These are phyloP conservation scores for Mesochorus sp. DNA, from an alignment of 2,888 invertebrate species.

Conservation along the genomic window DNA sequence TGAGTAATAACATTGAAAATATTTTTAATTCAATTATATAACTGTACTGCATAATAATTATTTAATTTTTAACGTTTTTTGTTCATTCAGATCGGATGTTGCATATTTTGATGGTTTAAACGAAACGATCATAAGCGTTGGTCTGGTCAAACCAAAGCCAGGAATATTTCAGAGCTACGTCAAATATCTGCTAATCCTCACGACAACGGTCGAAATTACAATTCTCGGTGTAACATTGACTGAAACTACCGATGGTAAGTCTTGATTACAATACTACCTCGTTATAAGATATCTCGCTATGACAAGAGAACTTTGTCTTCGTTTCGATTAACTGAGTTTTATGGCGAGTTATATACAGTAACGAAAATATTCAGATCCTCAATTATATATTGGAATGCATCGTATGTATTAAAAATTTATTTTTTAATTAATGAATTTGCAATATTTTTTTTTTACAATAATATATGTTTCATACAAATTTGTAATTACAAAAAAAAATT, in stretches of 20 bases:
- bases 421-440: constrained; percentile 70
- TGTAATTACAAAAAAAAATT: too few species aligned
- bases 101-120: constrained; percentile 98
- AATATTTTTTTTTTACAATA: too few species aligned
- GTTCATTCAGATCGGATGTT: constrained; percentile 89
- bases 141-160: constrained; percentile 93
- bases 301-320: background rate
- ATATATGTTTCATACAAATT: too few species aligned
- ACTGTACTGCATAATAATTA: background rate
- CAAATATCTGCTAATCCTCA: constrained; percentile 94
- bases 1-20: constrained; percentile 83
- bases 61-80: constrained; percentile 4
- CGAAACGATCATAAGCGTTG: constrained; percentile 97
- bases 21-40: background rate
- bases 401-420: constrained; percentile 48
- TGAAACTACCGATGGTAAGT: constrained; percentile 76
- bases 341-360: too few species aligned
- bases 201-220: constrained; percentile 97
- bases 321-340: too few species aligned
- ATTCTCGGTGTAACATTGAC: constrained; percentile 89
- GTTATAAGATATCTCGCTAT: background rate
- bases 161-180: constrained; percentile 96
- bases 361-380: too few species aligned
- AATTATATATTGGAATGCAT: too few species aligned
- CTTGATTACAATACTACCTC: background rate